These are phyloP conservation scores for Spodoptera frugiperda DNA, from an alignment of 1,140 invertebrate species.

Conservation along the genomic window DNA sequence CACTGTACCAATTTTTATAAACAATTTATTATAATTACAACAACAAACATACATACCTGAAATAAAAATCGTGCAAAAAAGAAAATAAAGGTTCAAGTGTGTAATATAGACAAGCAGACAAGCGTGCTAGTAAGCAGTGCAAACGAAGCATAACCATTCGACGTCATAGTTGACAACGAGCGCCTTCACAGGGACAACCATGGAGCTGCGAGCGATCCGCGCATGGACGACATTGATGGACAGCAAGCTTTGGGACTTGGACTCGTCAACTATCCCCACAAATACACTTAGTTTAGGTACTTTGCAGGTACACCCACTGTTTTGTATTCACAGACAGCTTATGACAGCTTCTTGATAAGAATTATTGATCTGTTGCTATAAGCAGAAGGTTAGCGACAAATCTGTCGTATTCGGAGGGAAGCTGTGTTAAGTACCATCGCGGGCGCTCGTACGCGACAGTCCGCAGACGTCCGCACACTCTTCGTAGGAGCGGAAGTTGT, in stretches of 20 bases:
- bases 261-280: too few species aligned
- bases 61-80: not conserved
- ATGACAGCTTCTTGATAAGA: too few species aligned
- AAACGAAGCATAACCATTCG: constrained; percentile 15
- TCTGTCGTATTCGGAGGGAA: not conserved
- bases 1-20: too few species aligned
- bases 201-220: not conserved
- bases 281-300: too few species aligned
- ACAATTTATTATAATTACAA: too few species aligned
- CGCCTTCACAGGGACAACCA: constrained; percentile 21
- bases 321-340: too few species aligned
- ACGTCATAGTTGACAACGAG: not conserved
- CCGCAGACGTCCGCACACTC: constrained; percentile 90
- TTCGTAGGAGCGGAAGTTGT: constrained; percentile 90
- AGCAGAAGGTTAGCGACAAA: not conserved
- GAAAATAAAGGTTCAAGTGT: not conserved
- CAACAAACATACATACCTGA: too few species aligned
- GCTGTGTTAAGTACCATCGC: constrained; percentile 60
- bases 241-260: too few species aligned
- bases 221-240: too few species aligned
- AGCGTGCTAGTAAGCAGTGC: constrained; percentile 49
- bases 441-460: constrained; percentile 16
- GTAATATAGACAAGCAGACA: constrained; percentile 32
- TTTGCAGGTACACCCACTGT: too few species aligned
- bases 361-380: too few species aligned